phyloP scores from a whole-genome alignment of 2,113 vertebrate species.

The Silurus meridionalis region DNA sequence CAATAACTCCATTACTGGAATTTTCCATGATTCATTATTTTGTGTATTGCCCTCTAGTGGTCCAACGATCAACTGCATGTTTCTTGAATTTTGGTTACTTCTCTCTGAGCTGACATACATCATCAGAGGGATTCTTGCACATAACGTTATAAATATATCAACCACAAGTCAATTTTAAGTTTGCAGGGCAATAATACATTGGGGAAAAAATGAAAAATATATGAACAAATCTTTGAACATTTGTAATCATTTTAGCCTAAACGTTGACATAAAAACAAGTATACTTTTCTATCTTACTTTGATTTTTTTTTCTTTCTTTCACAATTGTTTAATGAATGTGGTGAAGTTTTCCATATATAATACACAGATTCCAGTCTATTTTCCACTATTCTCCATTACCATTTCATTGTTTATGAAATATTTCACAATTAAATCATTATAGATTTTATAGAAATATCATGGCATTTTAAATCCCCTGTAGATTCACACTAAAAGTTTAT shows the following conservation, averaged over 20 bases:
- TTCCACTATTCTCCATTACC: neutral
- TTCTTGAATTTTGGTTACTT: neutral
- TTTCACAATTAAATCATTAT: neutral
- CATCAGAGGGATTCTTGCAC: neutral
- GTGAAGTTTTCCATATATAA: neutral
- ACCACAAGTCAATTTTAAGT: neutral
- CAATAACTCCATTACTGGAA: neutral
- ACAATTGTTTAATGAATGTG: neutral
- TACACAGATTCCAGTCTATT: neutral
- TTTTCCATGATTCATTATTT: neutral
- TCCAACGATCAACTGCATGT: neutral
- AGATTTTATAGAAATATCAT: neutral
- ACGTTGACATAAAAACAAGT: neutral
- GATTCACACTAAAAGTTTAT: neutral
- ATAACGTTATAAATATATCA: neutral
- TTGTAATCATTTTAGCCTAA: neutral
- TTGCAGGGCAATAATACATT: neutral
- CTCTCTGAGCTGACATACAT: neutral
- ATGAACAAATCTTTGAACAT: neutral
- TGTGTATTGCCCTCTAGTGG: constrained; percentile 2
- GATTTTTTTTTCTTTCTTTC: neutral
- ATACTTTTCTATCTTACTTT: neutral
- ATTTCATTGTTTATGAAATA: neutral
- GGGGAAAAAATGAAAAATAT: neutral
- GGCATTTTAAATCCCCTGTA: neutral